Conservation (phyloP, 2,888 invertebrate genomes). For the Archaeoteleia sp. region DNA sequence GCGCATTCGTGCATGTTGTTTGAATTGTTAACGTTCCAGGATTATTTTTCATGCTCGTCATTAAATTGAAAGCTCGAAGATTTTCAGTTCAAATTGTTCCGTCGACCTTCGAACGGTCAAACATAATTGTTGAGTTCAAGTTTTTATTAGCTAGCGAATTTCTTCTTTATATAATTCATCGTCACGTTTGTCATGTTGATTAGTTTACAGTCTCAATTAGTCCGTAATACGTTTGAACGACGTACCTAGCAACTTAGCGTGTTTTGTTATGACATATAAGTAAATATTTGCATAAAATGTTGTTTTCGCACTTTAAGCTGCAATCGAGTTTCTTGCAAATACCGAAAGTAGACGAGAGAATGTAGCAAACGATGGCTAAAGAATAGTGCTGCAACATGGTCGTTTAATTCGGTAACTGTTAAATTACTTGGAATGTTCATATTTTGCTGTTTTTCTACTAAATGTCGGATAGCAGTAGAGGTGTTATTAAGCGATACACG, state of each 20-base stretch:
- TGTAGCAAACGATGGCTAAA: too few species aligned
- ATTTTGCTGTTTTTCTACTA: conserved; percentile 59
- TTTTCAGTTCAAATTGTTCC: conserved; percentile 40
- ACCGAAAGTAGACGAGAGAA: conserved; percentile 1
- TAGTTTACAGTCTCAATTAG: conserved; percentile 54
- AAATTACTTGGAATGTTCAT: conserved; percentile 60
- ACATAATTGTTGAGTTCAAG: conserved; percentile 70
- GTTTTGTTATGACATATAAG: conserved; percentile 38
- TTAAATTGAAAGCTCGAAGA: conserved; percentile 4
- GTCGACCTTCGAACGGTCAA: conserved; percentile 34
- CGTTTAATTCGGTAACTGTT: conserved; percentile 11
- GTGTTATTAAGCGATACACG: conserved; percentile 10
- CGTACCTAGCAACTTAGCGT: conserved; percentile 42
- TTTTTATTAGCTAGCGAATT: conserved; percentile 63
- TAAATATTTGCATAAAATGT: conserved; percentile 26
- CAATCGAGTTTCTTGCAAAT: conserved; percentile 8
- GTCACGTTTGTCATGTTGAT: conserved; percentile 49
- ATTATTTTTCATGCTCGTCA: conserved; percentile 1
- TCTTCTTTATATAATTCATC: conserved; percentile 53
- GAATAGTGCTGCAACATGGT: conserved; percentile 7
- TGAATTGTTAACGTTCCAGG: too few species aligned
- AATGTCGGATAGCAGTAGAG: conserved; percentile 59
- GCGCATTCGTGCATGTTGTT: too few species aligned
- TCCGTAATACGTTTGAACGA: conserved; percentile 38
- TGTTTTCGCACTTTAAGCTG: conserved; percentile 25